phyloP scores from a whole-genome alignment of 2,113 vertebrate genomes.

The Rhinoderma darwinii region DNA sequence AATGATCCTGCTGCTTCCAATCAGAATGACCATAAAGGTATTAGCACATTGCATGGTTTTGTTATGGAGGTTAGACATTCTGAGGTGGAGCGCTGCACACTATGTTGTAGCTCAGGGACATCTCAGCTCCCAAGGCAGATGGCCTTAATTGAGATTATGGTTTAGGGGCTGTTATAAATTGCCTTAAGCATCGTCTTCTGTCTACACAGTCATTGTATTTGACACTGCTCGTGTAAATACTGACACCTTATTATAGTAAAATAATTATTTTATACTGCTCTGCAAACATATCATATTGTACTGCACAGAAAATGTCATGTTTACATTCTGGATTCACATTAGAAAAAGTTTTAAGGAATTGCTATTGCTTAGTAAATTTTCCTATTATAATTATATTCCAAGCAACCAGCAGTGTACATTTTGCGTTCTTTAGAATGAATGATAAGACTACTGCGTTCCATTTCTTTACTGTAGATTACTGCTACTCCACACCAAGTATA shows the following conservation, averaged over 20 bases:
- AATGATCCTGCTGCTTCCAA: neutral
- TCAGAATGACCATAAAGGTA: slow-evolving; percentile 57
- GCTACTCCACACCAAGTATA: too few species aligned
- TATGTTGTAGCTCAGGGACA: slow-evolving; percentile 52
- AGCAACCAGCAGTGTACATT: too few species aligned
- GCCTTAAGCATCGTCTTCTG: slow-evolving; percentile 28
- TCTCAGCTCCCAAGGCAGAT: slow-evolving; percentile 58
- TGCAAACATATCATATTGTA: neutral
- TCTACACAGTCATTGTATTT: neutral
- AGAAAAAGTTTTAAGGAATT: neutral
- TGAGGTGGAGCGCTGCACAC: slow-evolving; percentile 62
- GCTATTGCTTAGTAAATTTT: too few species aligned
- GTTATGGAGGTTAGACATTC: slow-evolving; percentile 63
- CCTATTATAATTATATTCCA: too few species aligned
- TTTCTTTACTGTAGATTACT: too few species aligned
- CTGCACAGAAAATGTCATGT: neutral
- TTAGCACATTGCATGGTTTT: slow-evolving; percentile 58
- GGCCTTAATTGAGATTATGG: slow-evolving; percentile 61
- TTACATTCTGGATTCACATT: neutral
- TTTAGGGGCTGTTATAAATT: slow-evolving; percentile 61
- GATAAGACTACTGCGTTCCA: too few species aligned
- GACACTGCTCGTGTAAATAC: slow-evolving; percentile 36
- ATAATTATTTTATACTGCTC: neutral
- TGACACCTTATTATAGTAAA: slow-evolving; percentile 18
- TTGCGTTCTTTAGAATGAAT: too few species aligned